A percentile compares a stretch with the other conserved stretches of the same genome.
Conservation (phyloP, 37 sponge, comb jelly and placozoan genomes). For the Chondrilla cf. caribensis region DNA sequence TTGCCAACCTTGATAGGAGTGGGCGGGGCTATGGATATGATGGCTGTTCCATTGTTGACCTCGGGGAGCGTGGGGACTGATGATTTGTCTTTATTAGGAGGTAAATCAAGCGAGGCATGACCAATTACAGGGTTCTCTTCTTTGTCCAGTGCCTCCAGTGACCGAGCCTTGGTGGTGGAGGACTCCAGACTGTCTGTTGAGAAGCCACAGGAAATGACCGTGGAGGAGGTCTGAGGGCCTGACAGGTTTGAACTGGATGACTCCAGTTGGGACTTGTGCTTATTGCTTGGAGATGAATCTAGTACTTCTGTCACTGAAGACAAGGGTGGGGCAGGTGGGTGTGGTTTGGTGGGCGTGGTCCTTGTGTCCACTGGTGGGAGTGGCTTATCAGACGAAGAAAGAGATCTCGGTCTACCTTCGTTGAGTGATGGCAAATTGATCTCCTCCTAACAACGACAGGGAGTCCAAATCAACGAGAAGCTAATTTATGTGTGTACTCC, state of each 20-base stretch:
- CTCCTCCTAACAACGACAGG: background rate
- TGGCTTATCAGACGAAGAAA: no score
- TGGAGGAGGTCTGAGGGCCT: background rate
- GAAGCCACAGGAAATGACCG: background rate
- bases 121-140: background rate
- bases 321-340: background rate
- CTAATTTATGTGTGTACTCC: no score
- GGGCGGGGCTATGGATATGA: background rate
- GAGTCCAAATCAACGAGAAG: no score
- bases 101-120: background rate
- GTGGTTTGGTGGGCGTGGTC: no score
- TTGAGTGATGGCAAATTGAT: background rate
- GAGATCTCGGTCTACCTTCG: background rate
- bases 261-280: background rate
- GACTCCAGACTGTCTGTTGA: conserved; percentile 12
- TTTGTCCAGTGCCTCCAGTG: background rate
- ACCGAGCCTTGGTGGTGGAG: background rate
- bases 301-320: background rate
- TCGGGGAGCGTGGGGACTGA: background rate
- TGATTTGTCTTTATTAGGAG: background rate
- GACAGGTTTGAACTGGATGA: conserved; percentile 5
- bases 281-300: background rate
- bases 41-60: background rate
- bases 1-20: conserved; percentile 20
- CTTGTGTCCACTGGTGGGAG: no score